These are phyloP conservation scores for Galagoides demidoff DNA, from an alignment of 2,797 vertebrate species.

Conservation along the genomic window DNA sequence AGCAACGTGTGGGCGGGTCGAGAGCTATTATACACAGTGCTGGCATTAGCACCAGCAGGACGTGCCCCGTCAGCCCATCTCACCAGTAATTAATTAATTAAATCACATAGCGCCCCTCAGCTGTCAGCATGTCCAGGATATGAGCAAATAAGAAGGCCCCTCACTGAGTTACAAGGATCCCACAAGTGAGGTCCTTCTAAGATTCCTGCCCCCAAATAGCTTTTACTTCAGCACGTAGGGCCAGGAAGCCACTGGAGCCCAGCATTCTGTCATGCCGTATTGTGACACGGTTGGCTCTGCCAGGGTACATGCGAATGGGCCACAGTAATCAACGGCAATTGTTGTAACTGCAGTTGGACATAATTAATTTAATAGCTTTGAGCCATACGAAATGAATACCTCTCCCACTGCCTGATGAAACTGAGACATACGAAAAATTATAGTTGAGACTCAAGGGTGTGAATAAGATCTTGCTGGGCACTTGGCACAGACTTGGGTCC, in stretches of 20 bases:
- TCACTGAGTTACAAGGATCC: not conserved
- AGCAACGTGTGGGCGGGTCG: not conserved
- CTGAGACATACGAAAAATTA: constrained; percentile 35
- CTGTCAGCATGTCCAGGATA: not conserved
- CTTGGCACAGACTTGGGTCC: constrained; percentile 7
- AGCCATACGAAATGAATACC: constrained; percentile 64
- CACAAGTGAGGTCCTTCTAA: not conserved
- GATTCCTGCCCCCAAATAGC: not conserved
- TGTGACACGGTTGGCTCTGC: not conserved
- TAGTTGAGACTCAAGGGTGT: not conserved
- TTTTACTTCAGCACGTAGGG: not conserved
- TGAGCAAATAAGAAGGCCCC: not conserved
- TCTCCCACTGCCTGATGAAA: constrained; percentile 53
- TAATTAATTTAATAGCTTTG: constrained; percentile 69
- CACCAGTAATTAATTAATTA: constrained; percentile 42
- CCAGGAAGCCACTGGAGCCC: not conserved
- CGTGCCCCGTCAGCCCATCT: not conserved
- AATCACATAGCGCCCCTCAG: not conserved
- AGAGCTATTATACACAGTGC: not conserved
- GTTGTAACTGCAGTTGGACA: constrained; percentile 45
- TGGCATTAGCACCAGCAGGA: not conserved
- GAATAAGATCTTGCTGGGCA: not conserved
- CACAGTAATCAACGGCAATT: constrained; percentile 59
- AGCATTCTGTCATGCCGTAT: not conserved
- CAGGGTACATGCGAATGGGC: constrained; percentile 27